These are phyloP conservation scores for Acanthaster planci DNA, from an alignment of 35 echinoderm and acorn worm genomes.

Conservation along the genomic window DNA sequence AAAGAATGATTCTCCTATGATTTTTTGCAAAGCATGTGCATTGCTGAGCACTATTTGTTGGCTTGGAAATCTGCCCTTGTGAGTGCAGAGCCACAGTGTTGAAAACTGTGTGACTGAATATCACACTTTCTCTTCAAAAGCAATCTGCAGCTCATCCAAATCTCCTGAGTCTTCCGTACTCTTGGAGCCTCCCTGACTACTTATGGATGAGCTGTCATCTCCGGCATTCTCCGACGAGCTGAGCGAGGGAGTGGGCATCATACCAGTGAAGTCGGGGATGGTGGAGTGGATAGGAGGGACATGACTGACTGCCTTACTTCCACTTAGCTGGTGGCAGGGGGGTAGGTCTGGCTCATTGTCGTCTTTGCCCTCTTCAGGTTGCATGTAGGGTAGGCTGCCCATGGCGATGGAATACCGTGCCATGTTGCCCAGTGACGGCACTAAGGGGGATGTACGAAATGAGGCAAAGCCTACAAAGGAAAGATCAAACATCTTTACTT, in stretches of 20 bases:
- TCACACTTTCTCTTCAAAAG: constrained; percentile 60
- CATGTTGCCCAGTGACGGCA: not conserved
- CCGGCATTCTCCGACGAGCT: constrained; percentile 24
- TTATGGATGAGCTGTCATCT: not conserved
- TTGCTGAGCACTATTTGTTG: too few species aligned
- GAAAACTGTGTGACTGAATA: too few species aligned
- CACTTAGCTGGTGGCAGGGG: constrained; percentile 3
- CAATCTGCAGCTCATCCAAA: constrained; percentile 43
- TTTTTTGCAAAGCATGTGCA: too few species aligned
- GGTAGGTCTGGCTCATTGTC: not conserved
- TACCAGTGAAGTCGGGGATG: constrained; percentile 17
- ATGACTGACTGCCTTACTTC: not conserved
- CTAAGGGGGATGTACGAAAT: constrained; percentile 27
- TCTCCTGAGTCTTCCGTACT: constrained; percentile 12
- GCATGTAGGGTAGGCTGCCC: constrained; percentile 13
- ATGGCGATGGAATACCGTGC: constrained; percentile 39
- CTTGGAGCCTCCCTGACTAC: not conserved
- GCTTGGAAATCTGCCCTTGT: too few species aligned
- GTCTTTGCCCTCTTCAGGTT: not conserved
- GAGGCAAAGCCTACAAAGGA: constrained; percentile 43
- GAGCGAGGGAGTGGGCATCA: constrained; percentile 2
- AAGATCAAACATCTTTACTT: not conserved
- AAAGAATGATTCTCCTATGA: too few species aligned
- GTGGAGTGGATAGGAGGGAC: not conserved
- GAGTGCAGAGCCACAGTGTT: too few species aligned